Evolutionary conservation across 2,797 vertebrate genomes (phyloP), one percentile per base, ranked within the genome.

Genomic region (Clarias fuscus): DNA sequence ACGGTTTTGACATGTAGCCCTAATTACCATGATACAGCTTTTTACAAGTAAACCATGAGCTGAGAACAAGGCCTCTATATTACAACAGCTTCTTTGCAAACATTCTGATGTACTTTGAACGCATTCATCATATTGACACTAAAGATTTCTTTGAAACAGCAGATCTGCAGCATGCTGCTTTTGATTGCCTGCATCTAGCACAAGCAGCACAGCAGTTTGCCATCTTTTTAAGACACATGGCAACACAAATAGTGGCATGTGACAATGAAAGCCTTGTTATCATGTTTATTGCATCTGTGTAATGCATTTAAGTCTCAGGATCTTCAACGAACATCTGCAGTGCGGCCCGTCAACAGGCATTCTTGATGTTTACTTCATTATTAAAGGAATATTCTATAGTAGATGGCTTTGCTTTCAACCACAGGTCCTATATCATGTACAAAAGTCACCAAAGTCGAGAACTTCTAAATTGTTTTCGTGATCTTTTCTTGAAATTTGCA

Each of bases 121-220:
- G 61, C 82, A 78, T 84, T 90, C 82, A 86, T 88, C 82, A 76
- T 56, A 82, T 62, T 83, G 84, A 86, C 73, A 87, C 61, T 87
- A 85, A 77, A 17, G 40, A 17, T 79, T 72, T 86, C 33, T 58
- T 62, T 82, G 62, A 48, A 75, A n/a, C 58, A 33, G 58, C 20
- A 56, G 7, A 82, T 82, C 79, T 59, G 79, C 27, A 86, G 58
- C 22, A 67, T 43, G 59, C 58, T 81, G 61, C 20, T 81, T 85
- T 75, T 82, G 70, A 78, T 61, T 83, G 65, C 59, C 22, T 33
- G 27, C 58, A 2, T 82, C 59, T 27, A 84, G 58, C 65, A 85
- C 62, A 56, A 80, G 30, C 37, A 33, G 40, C 77, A 62, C 59
- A 82, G 68, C 37, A 68, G 48, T 84, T 86, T 83, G 62, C 43